phyloP scores from a whole-genome alignment of 2,797 vertebrate genomes.

The Uromys caudimaculatus region DNA sequence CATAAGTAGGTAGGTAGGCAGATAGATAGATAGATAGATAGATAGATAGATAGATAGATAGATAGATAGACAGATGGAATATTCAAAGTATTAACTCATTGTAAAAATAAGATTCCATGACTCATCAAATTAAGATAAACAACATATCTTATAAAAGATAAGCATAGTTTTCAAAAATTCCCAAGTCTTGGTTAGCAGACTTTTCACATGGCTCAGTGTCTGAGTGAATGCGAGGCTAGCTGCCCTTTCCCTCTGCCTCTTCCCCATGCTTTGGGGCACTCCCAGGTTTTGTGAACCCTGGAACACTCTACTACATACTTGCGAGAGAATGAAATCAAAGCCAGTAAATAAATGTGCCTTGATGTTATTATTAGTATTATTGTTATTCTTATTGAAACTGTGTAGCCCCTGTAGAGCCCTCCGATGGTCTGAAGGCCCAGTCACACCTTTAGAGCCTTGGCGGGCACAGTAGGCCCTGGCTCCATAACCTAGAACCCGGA shows the following conservation, averaged over 20 bases:
- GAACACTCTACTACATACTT: not conserved
- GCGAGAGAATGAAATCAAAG: not conserved
- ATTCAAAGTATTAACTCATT: slow-evolving; percentile 25
- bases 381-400: not conserved
- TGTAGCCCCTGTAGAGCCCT: not conserved
- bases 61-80: not conserved
- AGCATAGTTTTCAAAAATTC: slow-evolving; percentile 31
- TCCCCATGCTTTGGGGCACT: not conserved
- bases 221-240: not conserved
- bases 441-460: not conserved
- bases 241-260: not conserved
- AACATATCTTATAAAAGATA: slow-evolving; percentile 43
- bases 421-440: not conserved
- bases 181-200: not conserved
- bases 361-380: not conserved
- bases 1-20: not conserved
- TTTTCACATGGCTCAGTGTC: not conserved
- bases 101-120: not conserved
- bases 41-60: not conserved
- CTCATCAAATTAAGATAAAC: slow-evolving; percentile 46
- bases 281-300: not conserved
- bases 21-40: not conserved
- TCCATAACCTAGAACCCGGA: not conserved
- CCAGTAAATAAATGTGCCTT: slow-evolving; percentile 6
- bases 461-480: not conserved